Conservation (phyloP, 2,888 invertebrate species). For the Xanthia togata region DNA sequence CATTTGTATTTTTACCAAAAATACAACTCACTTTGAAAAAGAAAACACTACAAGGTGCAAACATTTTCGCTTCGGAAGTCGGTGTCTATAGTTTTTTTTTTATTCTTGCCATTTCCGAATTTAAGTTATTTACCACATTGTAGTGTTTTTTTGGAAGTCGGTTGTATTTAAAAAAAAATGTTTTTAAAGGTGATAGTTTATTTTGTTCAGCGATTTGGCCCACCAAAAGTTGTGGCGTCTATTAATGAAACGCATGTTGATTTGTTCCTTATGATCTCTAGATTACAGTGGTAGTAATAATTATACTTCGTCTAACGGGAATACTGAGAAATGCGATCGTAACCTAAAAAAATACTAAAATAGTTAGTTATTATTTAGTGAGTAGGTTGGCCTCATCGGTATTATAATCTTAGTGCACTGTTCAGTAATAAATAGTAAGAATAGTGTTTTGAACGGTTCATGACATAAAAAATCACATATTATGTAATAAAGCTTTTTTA, state of each 20-base stretch:
- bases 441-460: neutral
- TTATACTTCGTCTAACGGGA: neutral
- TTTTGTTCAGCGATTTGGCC: neutral
- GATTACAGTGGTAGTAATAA: neutral
- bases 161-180: neutral
- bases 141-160: neutral
- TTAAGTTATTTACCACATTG: neutral
- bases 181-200: neutral
- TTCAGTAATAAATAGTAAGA: neutral
- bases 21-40: too few relatives aligned
- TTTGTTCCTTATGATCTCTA: neutral
- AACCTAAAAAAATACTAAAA: neutral
- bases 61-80: neutral
- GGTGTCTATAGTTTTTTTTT: neutral
- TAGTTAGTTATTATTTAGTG: neutral
- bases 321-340: neutral
- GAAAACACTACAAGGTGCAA: too few relatives aligned
- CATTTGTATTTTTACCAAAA: too few relatives aligned
- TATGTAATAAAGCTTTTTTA: too few relatives aligned
- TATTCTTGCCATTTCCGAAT: neutral
- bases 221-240: neutral
- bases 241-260: neutral
- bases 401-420: neutral
- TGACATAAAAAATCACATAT: too few relatives aligned
- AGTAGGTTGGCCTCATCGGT: too few relatives aligned